Conservation (phyloP, 2,797 vertebrate species). For the Darevskia nairensis region DNA sequence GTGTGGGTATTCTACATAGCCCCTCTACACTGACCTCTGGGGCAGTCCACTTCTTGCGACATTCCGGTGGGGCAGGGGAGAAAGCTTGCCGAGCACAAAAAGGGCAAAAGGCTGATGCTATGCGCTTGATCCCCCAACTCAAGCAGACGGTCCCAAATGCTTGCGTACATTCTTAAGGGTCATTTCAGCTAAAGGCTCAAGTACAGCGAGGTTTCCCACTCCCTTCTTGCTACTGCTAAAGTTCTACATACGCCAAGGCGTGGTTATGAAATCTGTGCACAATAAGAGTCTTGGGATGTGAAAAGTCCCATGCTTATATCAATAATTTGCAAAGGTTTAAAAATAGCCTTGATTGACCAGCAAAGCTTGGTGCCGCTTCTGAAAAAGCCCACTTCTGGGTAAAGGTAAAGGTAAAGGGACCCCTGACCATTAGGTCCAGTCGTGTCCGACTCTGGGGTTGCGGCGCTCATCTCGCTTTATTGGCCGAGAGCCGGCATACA, state of each 20-base stretch:
- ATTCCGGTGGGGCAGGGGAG: neutral
- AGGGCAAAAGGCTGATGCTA: neutral
- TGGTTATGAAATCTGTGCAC: neutral
- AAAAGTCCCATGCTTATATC: neutral
- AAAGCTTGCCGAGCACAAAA: neutral
- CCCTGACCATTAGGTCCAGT: too few species aligned
- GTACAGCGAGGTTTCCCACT: neutral
- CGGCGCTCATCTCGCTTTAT: too few species aligned
- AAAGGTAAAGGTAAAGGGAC: neutral
- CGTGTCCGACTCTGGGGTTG: too few species aligned
- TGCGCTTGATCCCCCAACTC: neutral
- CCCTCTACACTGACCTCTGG: neutral
- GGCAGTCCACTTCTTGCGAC: neutral
- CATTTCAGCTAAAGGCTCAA: neutral
- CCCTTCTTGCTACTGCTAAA: neutral
- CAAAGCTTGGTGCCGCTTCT: neutral
- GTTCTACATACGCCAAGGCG: too few species aligned
- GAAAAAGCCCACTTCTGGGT: constrained; percentile 17
- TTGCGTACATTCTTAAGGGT: neutral
- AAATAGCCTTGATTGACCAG: neutral
- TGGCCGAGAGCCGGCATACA: too few species aligned
- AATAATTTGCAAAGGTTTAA: neutral
- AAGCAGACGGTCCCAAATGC: neutral
- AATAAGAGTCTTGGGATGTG: neutral
- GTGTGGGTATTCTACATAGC: neutral